These are phyloP conservation scores for Leptonema lineaticorne DNA, from an alignment of 1,140 invertebrate genomes.

Conservation along the genomic window DNA sequence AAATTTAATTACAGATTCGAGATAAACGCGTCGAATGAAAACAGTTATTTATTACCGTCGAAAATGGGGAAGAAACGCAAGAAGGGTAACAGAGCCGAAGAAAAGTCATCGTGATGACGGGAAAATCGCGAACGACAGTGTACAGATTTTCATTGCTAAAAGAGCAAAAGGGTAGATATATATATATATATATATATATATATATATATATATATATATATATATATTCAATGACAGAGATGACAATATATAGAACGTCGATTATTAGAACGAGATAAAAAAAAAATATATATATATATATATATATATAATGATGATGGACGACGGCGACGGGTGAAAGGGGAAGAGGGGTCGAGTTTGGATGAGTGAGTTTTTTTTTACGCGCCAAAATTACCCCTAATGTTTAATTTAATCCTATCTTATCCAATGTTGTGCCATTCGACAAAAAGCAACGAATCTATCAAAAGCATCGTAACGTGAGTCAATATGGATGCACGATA, in stretches of 20 bases:
- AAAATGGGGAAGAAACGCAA: neutral
- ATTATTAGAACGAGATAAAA: too few relatives aligned
- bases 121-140: neutral
- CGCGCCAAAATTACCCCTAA: conserved; percentile 39
- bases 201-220: too few relatives aligned
- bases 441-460: conserved; percentile 42
- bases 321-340: too few relatives aligned
- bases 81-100: neutral
- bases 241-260: too few relatives aligned
- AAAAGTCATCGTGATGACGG: conserved; percentile 20
- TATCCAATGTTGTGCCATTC: conserved; percentile 42
- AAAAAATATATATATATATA: too few relatives aligned
- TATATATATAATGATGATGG: too few relatives aligned
- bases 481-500: conserved; percentile 11
- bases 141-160: neutral
- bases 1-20: conserved; percentile 41
- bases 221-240: too few relatives aligned
- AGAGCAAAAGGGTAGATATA: conserved; percentile 31
- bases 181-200: too few relatives aligned
- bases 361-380: conserved; percentile 37
- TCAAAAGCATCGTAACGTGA: conserved; percentile 34
- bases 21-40: conserved; percentile 33
- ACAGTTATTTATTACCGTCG: conserved; percentile 27
- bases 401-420: conserved; percentile 43
- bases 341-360: too few relatives aligned